Base-by-base conservation (phyloP, 1,140 invertebrate genomes). In the Ostrea edulis region DNA sequence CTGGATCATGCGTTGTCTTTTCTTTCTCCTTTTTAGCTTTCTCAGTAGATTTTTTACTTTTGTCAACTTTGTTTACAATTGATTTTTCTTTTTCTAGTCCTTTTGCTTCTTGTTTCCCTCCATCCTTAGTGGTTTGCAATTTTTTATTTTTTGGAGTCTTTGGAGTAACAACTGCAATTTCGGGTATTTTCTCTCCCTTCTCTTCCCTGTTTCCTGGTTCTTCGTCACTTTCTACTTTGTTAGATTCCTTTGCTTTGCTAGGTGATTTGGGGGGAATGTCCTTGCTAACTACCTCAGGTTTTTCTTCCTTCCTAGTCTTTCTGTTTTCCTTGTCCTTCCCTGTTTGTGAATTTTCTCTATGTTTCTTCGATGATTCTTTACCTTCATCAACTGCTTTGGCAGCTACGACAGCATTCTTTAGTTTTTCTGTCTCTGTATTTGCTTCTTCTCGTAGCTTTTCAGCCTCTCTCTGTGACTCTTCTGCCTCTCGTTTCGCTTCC, bases 21-120 rank as follows among this genome's bases (percentile, higher is more conserved):
- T 77, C 68, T 52, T 85, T 58, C 22, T 84, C 83, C 62, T 84
- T 58, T 54, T 58, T 84, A 9, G 55, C 35, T 85, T 85, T 85
- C 9, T 85, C 35, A 68, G 62, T 54, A 51, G 84, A 77, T 85
- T 85, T 65, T 85, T 85, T 65, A 35, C 29, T 84, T 20, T 84
- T 84, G 12, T 55, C 55, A 25, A 25, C 82, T 54, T 84, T 62
- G 55, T 17, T 62, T 20, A 62, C 55, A 62, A 17, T 62, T 62
- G 55, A 62, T n/a, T 62, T 62, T 62, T 62, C 68, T 35, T 77
- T 77, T 77, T 77, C 68, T 77, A 77, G 25, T 29, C 29, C 84
- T 65, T 35, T 51, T 22, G 84, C 5, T 44, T 85, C 58, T 52
- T n/a, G 53, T 55, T 51, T 65, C 14, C 44, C 84, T 22, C 65